phyloP scores from a whole-genome alignment of 2,797 vertebrate genomes.

The Muscicapa striata region DNA sequence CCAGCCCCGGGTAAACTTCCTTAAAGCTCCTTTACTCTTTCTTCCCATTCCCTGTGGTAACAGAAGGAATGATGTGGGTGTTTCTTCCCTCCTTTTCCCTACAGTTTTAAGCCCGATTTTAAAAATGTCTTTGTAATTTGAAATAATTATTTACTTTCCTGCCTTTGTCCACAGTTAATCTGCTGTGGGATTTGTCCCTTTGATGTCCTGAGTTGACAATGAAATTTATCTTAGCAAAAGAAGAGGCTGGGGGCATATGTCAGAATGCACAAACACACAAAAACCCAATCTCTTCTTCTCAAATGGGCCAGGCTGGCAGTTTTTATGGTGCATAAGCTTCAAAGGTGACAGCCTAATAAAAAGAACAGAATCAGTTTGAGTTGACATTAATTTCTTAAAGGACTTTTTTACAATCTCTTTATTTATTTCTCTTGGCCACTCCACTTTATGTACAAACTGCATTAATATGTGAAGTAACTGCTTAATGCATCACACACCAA shows the following conservation, averaged over 20 bases:
- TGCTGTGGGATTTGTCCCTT: background rate
- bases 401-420: background rate
- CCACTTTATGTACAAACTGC: background rate
- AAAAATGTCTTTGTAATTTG: background rate
- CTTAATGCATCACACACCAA: background rate
- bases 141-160: slow-evolving; percentile 8
- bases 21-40: background rate
- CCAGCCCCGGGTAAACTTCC: background rate
- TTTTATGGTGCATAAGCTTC: background rate
- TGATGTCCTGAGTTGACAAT: background rate
- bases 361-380: background rate
- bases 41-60: background rate
- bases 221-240: background rate
- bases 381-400: background rate
- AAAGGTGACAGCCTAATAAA: background rate
- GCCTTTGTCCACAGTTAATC: background rate
- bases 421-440: slow-evolving; percentile 15
- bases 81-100: background rate
- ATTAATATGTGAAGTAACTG: background rate
- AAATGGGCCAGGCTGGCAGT: background rate
- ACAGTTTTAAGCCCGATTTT: background rate
- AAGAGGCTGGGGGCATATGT: background rate
- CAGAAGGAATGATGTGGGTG: background rate
- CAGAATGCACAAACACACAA: background rate
- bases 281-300: background rate